Base-by-base conservation (phyloP, 2,797 vertebrate species). In the Nyctibius grandis region DNA sequence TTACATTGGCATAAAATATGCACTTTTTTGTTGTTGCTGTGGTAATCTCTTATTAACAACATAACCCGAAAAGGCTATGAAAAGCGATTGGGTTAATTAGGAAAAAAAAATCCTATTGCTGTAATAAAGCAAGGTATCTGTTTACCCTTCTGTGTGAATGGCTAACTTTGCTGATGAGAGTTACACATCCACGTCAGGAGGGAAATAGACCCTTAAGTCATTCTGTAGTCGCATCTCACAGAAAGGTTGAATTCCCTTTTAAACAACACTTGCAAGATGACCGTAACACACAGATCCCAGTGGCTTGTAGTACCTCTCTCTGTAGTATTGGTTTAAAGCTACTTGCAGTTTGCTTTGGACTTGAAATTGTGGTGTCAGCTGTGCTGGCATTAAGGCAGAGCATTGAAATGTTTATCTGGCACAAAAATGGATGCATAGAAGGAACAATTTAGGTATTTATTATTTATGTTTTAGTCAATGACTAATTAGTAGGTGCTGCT, bases 391-490 rank as follows among this genome's bases (percentile, higher is more conserved):
- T 94, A 88, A 45, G 83, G 92, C 95, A 93, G 96, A 96, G 92
- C 96, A 77, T 97, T 95, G 91, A 97, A 95, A 90, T 56, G 97
- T 98, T 98, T 88, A 77, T 87, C 86, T 91, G 95, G 98, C 97
- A 95, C 88, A 47, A 91, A 69, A 98, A 96, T 83, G 95, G 94
- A 96, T 73, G 65, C 77, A 91, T 97, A 97, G 98, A 98, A 98
- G 97, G 97, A 98, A 97, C 97, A 97, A 98, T 95, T 96, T 98
- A 97, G 96, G 96, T 99, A 99, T 99, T 99, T 99, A 99, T 99
- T 99, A 99, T 99, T 99, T 99, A 99, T 99, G 98, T 98, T 99
- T 99, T 99, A 99, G 99, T 99, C 99, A 98, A 98, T 99, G 99
- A 99, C 99, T 99, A 99, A 99, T 99, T 98, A 98, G 98, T 99